Evolutionary conservation across 53 echinoderm and acorn worm genomes (phyloP), one percentile per base, ranked within the genome.

Genomic region (Paracentrotus lividus): DNA sequence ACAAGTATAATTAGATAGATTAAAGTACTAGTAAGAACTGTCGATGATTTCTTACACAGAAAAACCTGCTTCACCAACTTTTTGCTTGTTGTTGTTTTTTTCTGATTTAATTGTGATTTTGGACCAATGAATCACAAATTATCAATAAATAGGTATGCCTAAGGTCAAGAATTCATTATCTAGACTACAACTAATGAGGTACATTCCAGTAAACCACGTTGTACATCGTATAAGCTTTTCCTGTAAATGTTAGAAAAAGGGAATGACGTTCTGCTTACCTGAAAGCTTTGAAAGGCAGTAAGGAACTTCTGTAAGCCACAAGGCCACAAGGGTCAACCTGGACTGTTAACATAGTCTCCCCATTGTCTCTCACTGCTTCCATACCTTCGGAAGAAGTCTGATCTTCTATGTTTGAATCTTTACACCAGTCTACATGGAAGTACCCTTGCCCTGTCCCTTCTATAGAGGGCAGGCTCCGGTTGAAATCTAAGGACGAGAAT

Each of bases 261-360:
- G n/a, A n/a, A n/a, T n/a, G n/a, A n/a, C n/a, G n/a, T n/a, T n/a
- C n/a, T 81, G 26, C n/a, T 94, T 56, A 97, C 99, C 99, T 94
- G 89, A 96, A 99, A 31, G 96, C 96, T 49, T 95, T 97, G 78
- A 97, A 97, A 24, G 92, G 61, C 32, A 96, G 77, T 31, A 97
- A 95, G 65, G 99, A 95, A 86, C 97, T 97, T 66, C 85, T 56
- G 90, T 99, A 99, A 8, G 88, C 67, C 33, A 53, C 32, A 34
- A 95, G 77, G 32, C 67, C 43, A 8, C 18, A 45, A 9, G 92
- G 38, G 4, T 36, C 81, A 92, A 21, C 32, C 51, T 92, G 23
- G 77, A 40, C 24, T 14, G 77, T 55, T 56, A 29, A 78, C 18
- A 23, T 1, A 3, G 23, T 78, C 57, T 77, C 81, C 34, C 16